A percentile compares a stretch with the other conserved stretches of the same genome.
Evolutionary conservation across 92 coral and sea anemone genomes (phyloP).

Genomic region (Phenganax stokvisi): DNA sequence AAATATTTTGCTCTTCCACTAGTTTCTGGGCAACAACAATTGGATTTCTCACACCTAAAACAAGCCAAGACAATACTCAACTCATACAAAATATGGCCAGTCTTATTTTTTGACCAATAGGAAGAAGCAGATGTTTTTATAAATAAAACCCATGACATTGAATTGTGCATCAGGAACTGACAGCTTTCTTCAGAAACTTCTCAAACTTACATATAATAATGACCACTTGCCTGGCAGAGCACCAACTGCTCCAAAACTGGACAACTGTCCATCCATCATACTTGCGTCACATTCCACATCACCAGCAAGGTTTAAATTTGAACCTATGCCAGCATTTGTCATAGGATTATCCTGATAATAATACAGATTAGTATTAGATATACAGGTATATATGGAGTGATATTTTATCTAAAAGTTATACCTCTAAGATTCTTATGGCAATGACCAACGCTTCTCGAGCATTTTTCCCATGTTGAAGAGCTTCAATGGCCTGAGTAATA

Average conservation of each 20-base stretch:
- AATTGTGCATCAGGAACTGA: background rate
- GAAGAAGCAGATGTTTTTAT: background rate
- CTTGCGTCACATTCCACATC: conserved; percentile 94
- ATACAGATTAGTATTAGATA: background rate
- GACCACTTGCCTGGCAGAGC: conserved; percentile 61
- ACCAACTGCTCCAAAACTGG: conserved; percentile 91
- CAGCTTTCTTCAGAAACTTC: background rate
- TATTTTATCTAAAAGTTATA: background rate
- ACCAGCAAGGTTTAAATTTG: conserved; percentile 64
- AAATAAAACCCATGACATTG: background rate
- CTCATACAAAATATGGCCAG: background rate
- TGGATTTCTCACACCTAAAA: conserved; percentile 70
- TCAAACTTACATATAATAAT: background rate
- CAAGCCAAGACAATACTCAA: background rate
- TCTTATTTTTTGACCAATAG: background rate
- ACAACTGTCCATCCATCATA: conserved; percentile 77
- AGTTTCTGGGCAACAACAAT: conserved; percentile 65
- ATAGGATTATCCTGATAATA: conserved; percentile 65
- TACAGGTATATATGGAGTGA: no score
- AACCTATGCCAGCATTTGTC: conserved; percentile 94
- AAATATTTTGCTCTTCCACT: conserved; percentile 65
- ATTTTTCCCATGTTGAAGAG: conserved; percentile 51
- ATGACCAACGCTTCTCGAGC: conserved; percentile 61
- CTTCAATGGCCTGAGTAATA: conserved; percentile 61
- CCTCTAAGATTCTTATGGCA: conserved; percentile 77